phyloP scores from a whole-genome alignment of 1,140 invertebrate species.

The Lineus longissimus region DNA sequence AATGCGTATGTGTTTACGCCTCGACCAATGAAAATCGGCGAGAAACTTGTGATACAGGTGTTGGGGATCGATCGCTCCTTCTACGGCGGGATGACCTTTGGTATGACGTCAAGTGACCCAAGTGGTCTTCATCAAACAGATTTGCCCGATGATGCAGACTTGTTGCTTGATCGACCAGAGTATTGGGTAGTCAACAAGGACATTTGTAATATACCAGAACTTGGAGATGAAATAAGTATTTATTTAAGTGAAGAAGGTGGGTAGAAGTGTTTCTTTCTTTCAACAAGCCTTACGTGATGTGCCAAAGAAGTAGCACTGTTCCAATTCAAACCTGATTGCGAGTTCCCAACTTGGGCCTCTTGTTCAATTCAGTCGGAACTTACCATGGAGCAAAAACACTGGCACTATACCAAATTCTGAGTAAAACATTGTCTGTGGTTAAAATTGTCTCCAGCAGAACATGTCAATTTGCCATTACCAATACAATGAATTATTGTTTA shows the following conservation, averaged over 20 bases:
- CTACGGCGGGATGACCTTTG: constrained; percentile 82
- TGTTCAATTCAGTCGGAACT: too few species aligned
- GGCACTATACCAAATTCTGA: too few species aligned
- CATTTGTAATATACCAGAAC: constrained; percentile 75
- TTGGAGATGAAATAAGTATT: constrained; percentile 88
- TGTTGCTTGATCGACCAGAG: constrained; percentile 87
- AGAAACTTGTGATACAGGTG: constrained; percentile 80
- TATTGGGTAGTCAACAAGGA: constrained; percentile 97
- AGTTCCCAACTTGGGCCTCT: too few species aligned
- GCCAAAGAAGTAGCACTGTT: too few species aligned
- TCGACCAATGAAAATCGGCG: constrained; percentile 76
- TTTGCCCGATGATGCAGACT: constrained; percentile 88
- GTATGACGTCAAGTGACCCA: constrained; percentile 90
- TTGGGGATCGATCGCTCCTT: constrained; percentile 79
- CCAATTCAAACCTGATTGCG: too few species aligned
- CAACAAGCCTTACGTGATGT: too few species aligned
- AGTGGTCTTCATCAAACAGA: constrained; percentile 65
- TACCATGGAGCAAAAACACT: too few species aligned
- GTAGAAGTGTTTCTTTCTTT: constrained; percentile 3
- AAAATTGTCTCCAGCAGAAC: too few species aligned
- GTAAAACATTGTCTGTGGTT: too few species aligned
- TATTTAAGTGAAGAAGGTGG: constrained; percentile 71
- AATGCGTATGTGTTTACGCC: constrained; percentile 92
- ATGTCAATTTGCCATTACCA: too few species aligned
- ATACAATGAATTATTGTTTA: too few species aligned